phyloP scores from a whole-genome alignment of 2,888 invertebrate genomes.

The Rotaria macrura region DNA sequence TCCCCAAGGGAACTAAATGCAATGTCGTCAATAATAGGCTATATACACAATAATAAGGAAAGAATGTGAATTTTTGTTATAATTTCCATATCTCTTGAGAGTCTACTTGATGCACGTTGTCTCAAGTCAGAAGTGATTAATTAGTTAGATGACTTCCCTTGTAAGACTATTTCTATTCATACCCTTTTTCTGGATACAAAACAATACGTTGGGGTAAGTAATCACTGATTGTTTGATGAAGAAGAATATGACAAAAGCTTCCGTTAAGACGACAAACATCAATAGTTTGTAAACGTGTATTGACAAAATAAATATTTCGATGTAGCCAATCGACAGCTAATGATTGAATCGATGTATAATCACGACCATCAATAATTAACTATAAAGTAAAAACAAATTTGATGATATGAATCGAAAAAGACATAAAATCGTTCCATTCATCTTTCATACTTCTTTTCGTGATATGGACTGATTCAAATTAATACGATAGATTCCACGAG shows the following conservation, averaged over 20 bases:
- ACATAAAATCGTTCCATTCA: too few relatives aligned
- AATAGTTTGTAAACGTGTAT: constrained; percentile 5
- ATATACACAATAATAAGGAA: too few relatives aligned
- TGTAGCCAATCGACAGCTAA: not conserved
- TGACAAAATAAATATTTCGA: constrained; percentile 15
- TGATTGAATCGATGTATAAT: constrained; percentile 12
- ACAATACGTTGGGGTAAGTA: constrained; percentile 14
- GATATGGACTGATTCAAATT: not conserved
- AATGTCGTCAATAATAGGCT: too few relatives aligned
- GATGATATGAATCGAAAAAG: too few relatives aligned
- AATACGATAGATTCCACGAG: not conserved
- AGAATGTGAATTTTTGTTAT: too few relatives aligned
- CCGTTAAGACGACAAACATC: not conserved
- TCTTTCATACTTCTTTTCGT: not conserved
- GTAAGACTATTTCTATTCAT: not conserved
- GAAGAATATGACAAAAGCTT: not conserved
- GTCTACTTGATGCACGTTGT: too few relatives aligned
- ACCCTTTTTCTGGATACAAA: constrained; percentile 20
- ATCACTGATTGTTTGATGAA: constrained; percentile 15
- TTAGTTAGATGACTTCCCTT: not conserved
- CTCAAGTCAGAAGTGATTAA: too few relatives aligned
- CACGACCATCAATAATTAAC: constrained; percentile 7
- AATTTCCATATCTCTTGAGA: too few relatives aligned
- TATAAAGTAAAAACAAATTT: not conserved
- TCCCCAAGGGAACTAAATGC: too few relatives aligned